A percentile compares a stretch with the other conserved stretches of the same genome.
Evolutionary conservation across 2,888 invertebrate species (phyloP).

Genomic region (Chalcosyrphus nemorum): DNA sequence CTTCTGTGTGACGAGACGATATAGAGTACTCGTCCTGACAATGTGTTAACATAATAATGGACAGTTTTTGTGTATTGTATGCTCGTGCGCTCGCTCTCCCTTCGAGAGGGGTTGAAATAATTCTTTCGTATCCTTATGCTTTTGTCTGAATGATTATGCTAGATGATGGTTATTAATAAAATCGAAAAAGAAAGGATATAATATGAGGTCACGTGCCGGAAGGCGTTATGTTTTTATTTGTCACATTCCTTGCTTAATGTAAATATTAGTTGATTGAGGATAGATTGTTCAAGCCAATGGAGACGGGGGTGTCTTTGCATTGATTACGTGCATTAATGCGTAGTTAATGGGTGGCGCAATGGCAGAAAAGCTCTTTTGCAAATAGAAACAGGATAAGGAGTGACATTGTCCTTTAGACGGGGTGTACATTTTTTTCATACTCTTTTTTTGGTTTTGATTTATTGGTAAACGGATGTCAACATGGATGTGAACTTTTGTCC

Average conservation of each 20-base stretch:
- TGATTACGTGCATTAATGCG: conserved; percentile 71
- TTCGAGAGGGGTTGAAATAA: conserved; percentile 62
- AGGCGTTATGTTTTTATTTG: conserved; percentile 73
- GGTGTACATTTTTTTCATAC: conserved; percentile 52
- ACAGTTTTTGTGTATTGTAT: conserved; percentile 35
- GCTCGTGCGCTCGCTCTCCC: conserved; percentile 6
- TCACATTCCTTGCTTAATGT: conserved; percentile 70
- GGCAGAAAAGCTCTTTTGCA: conserved; percentile 61
- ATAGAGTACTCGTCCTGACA: conserved; percentile 51
- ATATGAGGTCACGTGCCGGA: conserved; percentile 71
- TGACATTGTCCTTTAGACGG: not conserved
- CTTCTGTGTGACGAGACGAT: conserved; percentile 19
- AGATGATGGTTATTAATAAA: conserved; percentile 73
- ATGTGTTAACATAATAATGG: conserved; percentile 73
- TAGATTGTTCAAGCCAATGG: conserved; percentile 50
- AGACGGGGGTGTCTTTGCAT: conserved; percentile 29
- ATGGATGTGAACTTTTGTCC: too few species aligned
- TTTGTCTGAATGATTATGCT: conserved; percentile 59
- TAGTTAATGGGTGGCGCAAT: conserved; percentile 63
- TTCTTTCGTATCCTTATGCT: conserved; percentile 50
- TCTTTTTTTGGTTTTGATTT: conserved; percentile 43
- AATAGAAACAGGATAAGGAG: conserved; percentile 21
- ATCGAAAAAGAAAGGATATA: conserved; percentile 53
- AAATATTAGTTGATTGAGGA: conserved; percentile 72
- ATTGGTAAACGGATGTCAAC: too few species aligned